Conservation (phyloP, 1,140 invertebrate species). For the Apis dorsata region DNA sequence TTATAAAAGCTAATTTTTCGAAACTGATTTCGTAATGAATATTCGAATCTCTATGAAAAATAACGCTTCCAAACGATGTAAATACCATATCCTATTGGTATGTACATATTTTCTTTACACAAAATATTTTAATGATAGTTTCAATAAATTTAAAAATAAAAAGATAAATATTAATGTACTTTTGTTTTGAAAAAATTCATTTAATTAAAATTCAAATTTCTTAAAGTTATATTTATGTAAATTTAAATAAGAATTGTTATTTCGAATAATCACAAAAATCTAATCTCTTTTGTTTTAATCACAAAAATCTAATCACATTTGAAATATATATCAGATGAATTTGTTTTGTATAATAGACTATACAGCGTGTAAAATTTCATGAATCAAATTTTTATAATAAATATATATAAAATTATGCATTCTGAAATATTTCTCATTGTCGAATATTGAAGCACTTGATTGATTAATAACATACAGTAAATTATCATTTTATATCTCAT, state of each 20-base stretch:
- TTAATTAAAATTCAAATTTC: background rate
- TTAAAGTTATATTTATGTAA: background rate
- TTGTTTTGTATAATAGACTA: background rate
- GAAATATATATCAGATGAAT: conserved; percentile 39
- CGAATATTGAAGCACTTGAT: background rate
- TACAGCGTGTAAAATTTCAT: conserved; percentile 31
- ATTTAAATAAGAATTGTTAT: conserved; percentile 30
- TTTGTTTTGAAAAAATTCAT: background rate
- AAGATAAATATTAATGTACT: background rate
- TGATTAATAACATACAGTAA: background rate
- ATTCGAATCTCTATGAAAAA: background rate
- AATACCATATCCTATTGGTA: background rate
- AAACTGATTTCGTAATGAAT: background rate
- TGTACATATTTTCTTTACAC: background rate
- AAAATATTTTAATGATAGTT: background rate
- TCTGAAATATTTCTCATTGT: background rate
- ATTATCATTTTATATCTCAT: background rate
- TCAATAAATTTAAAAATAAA: background rate
- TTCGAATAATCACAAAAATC: too few species aligned
- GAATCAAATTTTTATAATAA: background rate
- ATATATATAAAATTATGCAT: background rate
- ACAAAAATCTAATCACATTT: background rate
- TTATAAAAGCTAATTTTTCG: background rate
- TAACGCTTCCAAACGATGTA: background rate
- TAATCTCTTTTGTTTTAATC: conserved; percentile 17